A percentile compares a stretch with the other conserved stretches of the same genome.
These are phyloP conservation scores for Holothuria leucospilota DNA, from an alignment of 53 echinoderm and acorn worm species.

Conservation along the genomic window DNA sequence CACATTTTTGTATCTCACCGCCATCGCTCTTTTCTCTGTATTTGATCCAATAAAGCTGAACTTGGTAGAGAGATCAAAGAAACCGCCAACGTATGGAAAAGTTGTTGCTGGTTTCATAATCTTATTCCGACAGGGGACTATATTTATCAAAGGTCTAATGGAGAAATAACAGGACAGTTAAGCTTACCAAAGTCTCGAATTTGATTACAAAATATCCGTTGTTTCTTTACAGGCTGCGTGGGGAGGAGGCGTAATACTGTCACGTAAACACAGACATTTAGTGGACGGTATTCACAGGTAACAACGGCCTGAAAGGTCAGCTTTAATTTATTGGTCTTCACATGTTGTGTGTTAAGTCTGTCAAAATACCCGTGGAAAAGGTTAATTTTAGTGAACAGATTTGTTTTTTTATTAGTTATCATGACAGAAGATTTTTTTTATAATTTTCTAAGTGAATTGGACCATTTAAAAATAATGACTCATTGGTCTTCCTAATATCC, in stretches of 20 bases:
- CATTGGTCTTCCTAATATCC: no score
- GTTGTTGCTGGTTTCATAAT: slow-evolving; percentile 3
- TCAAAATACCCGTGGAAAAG: no score
- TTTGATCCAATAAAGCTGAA: slow-evolving; percentile 4
- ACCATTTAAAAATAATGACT: no score
- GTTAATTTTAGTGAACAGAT: no score
- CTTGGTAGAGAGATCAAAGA: not conserved
- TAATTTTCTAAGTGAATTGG: no score
- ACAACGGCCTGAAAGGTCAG: slow-evolving; percentile 9
- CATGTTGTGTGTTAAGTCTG: no score
- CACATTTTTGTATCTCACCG: slow-evolving; percentile 7
- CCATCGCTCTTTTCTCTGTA: not conserved
- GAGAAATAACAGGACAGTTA: no score
- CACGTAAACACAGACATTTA: slow-evolving; percentile 78
- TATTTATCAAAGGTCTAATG: no score
- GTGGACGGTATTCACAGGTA: slow-evolving; percentile 84
- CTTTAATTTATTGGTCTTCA: no score
- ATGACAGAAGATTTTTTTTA: no score
- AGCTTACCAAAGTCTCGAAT: no score
- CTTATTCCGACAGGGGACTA: not conserved
- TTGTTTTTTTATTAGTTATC: no score
- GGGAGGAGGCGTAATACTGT: slow-evolving; percentile 91
- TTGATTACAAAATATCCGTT: slow-evolving; percentile 1
- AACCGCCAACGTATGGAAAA: not conserved
- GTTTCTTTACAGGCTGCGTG: slow-evolving; percentile 46